phyloP scores from a whole-genome alignment of 2,888 invertebrate genomes.

The Lathronympha strigana region DNA sequence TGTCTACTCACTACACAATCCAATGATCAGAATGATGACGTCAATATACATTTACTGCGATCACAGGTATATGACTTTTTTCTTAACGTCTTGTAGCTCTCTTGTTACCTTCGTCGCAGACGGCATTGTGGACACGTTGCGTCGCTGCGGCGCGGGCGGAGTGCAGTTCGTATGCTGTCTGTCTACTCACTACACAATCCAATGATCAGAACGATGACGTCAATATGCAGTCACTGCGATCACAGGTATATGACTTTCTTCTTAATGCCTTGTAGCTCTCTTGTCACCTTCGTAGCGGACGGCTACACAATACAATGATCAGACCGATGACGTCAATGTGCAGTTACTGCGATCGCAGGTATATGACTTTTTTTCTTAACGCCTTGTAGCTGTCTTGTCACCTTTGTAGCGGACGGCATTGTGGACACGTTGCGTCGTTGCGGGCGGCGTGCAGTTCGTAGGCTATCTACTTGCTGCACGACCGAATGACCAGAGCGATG shows the following conservation, averaged over 20 bases:
- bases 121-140: conserved; percentile 94
- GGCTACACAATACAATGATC: too few relatives aligned
- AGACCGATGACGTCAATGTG: too few relatives aligned
- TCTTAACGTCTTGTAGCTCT: too few relatives aligned
- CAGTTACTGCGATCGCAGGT: conserved; percentile 94
- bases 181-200: conserved; percentile 88
- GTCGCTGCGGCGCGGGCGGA: conserved; percentile 88
- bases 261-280: not conserved
- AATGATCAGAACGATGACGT: conserved; percentile 79
- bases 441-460: conserved; percentile 91
- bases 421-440: conserved; percentile 95
- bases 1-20: conserved; percentile 90
- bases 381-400: too few relatives aligned
- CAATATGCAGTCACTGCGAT: conserved; percentile 94
- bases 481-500: conserved; percentile 68
- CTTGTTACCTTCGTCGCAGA: conserved; percentile 89
- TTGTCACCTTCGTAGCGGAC: conserved; percentile 87
- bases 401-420: conserved; percentile 92
- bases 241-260: conserved; percentile 85
- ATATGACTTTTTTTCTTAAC: too few relatives aligned
- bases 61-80: conserved; percentile 92
- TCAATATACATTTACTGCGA: conserved; percentile 94
- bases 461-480: conserved; percentile 92
- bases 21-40: conserved; percentile 70
- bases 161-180: conserved; percentile 95